These are phyloP conservation scores for Brachypteracias leptosomus DNA, from an alignment of 2,113 vertebrate genomes.

Conservation along the genomic window DNA sequence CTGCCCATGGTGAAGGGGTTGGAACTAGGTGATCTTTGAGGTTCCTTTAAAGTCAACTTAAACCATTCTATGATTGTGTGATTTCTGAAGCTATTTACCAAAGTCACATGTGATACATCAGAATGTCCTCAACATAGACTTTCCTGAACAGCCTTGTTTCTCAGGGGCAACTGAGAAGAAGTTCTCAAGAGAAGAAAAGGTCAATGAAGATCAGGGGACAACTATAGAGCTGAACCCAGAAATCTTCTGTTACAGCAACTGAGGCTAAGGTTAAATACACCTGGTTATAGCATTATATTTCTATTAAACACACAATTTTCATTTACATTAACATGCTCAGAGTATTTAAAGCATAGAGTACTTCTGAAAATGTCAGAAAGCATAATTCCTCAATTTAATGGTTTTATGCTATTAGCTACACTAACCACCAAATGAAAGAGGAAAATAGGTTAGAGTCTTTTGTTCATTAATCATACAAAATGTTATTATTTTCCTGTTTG, in stretches of 20 bases:
- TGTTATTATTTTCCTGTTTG: background rate
- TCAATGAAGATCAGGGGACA: background rate
- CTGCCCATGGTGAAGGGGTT: background rate
- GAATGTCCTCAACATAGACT: background rate
- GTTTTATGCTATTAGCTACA: background rate
- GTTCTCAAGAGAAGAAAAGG: background rate
- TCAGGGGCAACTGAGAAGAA: background rate
- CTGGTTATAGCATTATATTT: background rate
- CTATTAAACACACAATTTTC: background rate
- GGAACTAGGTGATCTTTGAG: background rate
- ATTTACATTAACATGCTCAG: background rate
- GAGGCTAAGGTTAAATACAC: background rate
- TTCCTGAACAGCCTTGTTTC: background rate
- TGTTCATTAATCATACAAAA: background rate
- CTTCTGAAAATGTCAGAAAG: background rate
- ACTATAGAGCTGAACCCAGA: background rate
- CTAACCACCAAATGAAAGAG: background rate
- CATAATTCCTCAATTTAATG: background rate
- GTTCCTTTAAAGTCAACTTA: background rate
- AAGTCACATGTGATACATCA: background rate
- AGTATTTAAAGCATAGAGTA: background rate
- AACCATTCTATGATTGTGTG: background rate
- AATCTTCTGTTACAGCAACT: background rate
- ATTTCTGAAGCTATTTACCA: background rate
- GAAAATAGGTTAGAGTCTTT: background rate